Base-by-base conservation (phyloP, 2,113 vertebrate species). In the Anthoscopus minutus region DNA sequence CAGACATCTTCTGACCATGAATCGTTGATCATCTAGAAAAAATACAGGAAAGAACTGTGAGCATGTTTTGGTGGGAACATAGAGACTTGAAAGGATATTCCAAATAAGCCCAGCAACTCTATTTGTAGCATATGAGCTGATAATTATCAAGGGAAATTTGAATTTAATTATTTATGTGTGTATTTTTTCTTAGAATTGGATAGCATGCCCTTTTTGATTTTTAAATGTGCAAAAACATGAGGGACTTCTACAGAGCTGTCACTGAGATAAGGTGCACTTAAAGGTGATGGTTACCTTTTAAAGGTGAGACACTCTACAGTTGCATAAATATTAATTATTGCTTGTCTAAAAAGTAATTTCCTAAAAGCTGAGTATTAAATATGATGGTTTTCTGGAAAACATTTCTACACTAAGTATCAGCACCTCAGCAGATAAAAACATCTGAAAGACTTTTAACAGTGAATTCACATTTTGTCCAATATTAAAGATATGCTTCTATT, bases 111-210 rank as follows among this genome's bases (percentile, higher is more conserved):
- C 9, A 57, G 22, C 7, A 25, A 30, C 51, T 88, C 48, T n/a
- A 6, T 44, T 90, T 54, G 30, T 72, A 79, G 13, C 18, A 28
- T 73, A 35, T 30, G n/a, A 78, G 44, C 37, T 80, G 50, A 48
- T 89, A 85, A 65, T 48, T 89, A 61, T 78, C 33, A 80, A n/a
- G 12, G 48, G 57, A 21, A 92, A 83, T 77, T 58, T 42, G 28
- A 95, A 93, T 97, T 92, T 50, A 94, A 65, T 95, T 96, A 86
- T 71, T 84, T 33, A 53, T 48, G n/a, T 47, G 18, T 84, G 4
- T 61, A 38, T 94, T 94, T 93, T 92, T 95, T 91, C 81, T 91
- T 92, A 87, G 80, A 91, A 70, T 69, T 95, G 58, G 57, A 48
- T 94, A 72, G 88, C 61, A 66, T 89, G 47, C 13, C 21, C 48